Conservation (phyloP, 2,888 invertebrate genomes). For the Adelognathus sp. region DNA sequence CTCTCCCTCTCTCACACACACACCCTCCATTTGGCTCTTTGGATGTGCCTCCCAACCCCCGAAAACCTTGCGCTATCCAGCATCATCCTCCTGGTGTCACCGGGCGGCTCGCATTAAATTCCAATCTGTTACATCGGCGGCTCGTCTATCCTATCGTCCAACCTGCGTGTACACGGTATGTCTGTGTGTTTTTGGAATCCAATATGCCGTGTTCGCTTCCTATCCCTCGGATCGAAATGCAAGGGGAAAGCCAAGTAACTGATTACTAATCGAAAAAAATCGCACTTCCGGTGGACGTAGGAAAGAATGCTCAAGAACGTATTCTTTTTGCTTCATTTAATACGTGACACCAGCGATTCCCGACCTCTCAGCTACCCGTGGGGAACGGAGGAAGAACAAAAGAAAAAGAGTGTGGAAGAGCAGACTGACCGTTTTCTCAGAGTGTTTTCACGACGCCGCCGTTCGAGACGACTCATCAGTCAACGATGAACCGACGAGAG, state of each 20-base stretch:
- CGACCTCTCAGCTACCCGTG: slow-evolving; percentile 49
- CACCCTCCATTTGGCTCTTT: slow-evolving; percentile 36
- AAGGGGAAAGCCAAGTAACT: slow-evolving; percentile 58
- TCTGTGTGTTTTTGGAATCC: slow-evolving; percentile 43
- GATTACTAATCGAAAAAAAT: slow-evolving; percentile 66
- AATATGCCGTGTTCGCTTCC: slow-evolving; percentile 49
- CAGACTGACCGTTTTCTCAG: slow-evolving; percentile 67
- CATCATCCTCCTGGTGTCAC: slow-evolving; percentile 64
- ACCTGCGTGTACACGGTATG: slow-evolving; percentile 35
- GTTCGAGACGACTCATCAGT: slow-evolving; percentile 79
- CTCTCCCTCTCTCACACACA: no score
- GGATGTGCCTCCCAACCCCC: slow-evolving; percentile 26
- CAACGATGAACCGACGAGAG: slow-evolving; percentile 66
- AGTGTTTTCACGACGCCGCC: slow-evolving; percentile 75
- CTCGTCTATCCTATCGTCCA: slow-evolving; percentile 55
- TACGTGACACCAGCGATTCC: slow-evolving; percentile 31
- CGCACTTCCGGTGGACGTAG: neutral
- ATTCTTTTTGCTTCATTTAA: slow-evolving; percentile 22
- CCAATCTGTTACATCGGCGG: slow-evolving; percentile 79
- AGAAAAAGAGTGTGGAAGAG: slow-evolving; percentile 57
- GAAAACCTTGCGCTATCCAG: slow-evolving; percentile 31
- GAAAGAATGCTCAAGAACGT: neutral
- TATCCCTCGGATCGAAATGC: slow-evolving; percentile 33
- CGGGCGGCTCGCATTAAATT: slow-evolving; percentile 77
- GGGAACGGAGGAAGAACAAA: slow-evolving; percentile 41